Base-by-base conservation (phyloP, 2,113 vertebrate species). In the Oryzias javanicus region DNA sequence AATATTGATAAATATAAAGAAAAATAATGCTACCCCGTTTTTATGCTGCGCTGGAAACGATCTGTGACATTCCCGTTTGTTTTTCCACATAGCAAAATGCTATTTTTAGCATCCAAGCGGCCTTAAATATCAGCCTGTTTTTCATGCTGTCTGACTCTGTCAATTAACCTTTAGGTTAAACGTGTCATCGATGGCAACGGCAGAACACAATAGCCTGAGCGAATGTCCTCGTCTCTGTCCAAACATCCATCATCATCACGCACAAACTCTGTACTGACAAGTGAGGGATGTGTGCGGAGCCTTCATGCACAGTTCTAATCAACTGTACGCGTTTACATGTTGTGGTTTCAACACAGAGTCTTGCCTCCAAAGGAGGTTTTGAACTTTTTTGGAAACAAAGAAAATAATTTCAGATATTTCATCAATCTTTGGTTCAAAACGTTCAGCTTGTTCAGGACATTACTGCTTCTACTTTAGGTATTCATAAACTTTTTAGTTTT, bases 201-300 rank as follows among this genome's bases (percentile, higher is more conserved):
- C 27, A 72, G 49, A 20, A 65, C 40, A 46, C 55, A 44, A 64
- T 55, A 45, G 14, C 48, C 18, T 19, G 25, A 24, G 42, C 27
- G 20, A 8, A 22, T 62, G 47, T 62, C 46, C 59, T 55, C 60
- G 16, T 20, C 50, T 59, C 55, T 55, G 74, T 53, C 42, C 53
- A 78, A 80, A 67, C 69, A 82, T 78, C 62, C 67, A 81, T 86
- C 82, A 83, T 67, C 74, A 70, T 65, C 51, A 74, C 50, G 42
- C 58, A 44, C 60, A 67, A 25, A 15, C 62, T 58, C 66, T 3
- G 14, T 15, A 4, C 53, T 78, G 87, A 84, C 82, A 81, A 15
- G 54, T 84, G 83, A 88, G 81, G 56, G 72, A 83, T 83, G 82
- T 52, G 67, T n/a, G 60, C 10, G 49, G 57, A 58, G 52, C 48